Evolutionary conservation across 2,888 invertebrate genomes (phyloP).

Genomic region (Cyclophora albipunctata): DNA sequence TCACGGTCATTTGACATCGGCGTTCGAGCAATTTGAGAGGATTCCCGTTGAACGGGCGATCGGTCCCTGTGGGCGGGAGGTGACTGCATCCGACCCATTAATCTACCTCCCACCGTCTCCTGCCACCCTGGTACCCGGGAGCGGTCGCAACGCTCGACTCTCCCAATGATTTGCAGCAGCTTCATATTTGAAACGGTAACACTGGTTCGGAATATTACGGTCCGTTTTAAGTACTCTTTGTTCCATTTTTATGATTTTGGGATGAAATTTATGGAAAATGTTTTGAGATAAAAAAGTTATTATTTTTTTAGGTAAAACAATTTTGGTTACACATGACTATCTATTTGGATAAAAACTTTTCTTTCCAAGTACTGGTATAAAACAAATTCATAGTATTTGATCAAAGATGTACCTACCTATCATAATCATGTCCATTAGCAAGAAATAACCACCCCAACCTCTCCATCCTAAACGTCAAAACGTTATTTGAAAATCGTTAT

Average conservation of each 20-base stretch:
- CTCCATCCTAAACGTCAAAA: not conserved
- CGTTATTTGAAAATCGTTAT: not conserved
- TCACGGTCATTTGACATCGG: constrained; percentile 35
- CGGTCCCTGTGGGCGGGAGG: constrained; percentile 49
- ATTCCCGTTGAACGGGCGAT: constrained; percentile 53
- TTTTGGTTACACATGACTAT: too few species aligned
- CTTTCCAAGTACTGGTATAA: too few species aligned
- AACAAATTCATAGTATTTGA: too few species aligned
- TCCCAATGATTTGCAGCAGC: constrained; percentile 35
- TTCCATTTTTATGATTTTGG: not conserved
- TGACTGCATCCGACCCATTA: constrained; percentile 45
- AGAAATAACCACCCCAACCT: not conserved
- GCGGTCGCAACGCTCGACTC: constrained; percentile 8
- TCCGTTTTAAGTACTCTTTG: constrained; percentile 7
- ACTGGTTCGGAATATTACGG: constrained; percentile 16
- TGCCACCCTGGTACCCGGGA: constrained; percentile 18
- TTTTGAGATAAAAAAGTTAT: too few species aligned
- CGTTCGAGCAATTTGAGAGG: constrained; percentile 52
- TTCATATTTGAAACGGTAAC: constrained; percentile 24
- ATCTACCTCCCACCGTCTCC: constrained; percentile 40
- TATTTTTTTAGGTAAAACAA: too few species aligned
- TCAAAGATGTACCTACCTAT: too few species aligned
- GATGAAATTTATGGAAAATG: too few species aligned
- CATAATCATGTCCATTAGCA: too few species aligned
- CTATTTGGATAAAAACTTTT: too few species aligned